phyloP scores from a whole-genome alignment of 2,888 invertebrate species.

The Tetranychus truncatus region DNA sequence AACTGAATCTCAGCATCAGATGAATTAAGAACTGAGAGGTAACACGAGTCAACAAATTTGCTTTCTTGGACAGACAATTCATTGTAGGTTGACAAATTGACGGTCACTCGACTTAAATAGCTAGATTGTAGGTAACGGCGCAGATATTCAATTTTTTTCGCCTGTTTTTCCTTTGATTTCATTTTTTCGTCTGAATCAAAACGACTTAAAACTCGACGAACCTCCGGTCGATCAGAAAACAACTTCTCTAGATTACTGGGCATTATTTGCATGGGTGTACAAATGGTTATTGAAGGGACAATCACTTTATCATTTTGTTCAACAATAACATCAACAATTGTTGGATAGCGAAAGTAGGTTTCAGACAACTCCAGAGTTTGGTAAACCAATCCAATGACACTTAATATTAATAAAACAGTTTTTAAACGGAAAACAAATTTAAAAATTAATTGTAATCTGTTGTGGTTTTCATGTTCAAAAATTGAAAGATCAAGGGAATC shows the following conservation, averaged over 20 bases:
- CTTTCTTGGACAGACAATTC: not conserved
- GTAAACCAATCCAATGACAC: not conserved
- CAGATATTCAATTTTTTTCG: not conserved
- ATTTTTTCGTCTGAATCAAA: not conserved
- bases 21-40: not conserved
- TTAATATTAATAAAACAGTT: not conserved
- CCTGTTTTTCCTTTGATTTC: not conserved
- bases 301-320: not conserved
- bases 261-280: not conserved
- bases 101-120: not conserved
- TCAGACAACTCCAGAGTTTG: not conserved
- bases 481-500: too few relatives aligned
- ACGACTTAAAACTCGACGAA: not conserved
- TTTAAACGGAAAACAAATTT: not conserved
- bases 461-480: too few relatives aligned
- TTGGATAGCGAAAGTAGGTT: constrained; percentile 6
- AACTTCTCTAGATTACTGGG: not conserved
- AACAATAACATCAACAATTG: constrained; percentile 5
- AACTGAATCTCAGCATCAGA: not conserved
- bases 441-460: too few relatives aligned
- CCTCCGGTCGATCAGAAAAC: not conserved
- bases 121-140: not conserved
- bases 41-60: not conserved
- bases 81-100: not conserved
- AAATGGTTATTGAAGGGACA: constrained; percentile 1